Percentiles rank a stretch among this genome's conserved stretches.
phyloP scores from a whole-genome alignment of 2,113 vertebrate genomes.

The Silurus asotus region DNA sequence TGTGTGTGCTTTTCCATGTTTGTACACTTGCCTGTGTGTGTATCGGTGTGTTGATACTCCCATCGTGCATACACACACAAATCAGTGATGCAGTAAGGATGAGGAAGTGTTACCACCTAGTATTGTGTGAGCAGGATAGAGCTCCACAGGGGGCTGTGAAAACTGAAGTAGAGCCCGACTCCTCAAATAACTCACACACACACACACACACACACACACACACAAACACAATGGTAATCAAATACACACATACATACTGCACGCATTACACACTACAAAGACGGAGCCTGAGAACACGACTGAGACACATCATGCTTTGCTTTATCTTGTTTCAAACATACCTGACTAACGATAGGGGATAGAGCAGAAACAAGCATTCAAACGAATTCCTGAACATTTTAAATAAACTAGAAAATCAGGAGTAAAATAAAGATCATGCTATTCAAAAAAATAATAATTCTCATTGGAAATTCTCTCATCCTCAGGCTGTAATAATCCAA shows the following conservation, averaged over 20 bases:
- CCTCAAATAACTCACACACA: constrained; percentile 41
- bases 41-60: constrained; percentile 42
- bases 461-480: neutral
- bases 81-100: constrained; percentile 50
- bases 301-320: neutral
- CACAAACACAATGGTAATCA: constrained; percentile 16
- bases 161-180: constrained; percentile 37
- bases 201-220: constrained; percentile 49
- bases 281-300: neutral
- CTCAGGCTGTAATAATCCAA: neutral
- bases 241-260: constrained; percentile 32
- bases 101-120: constrained; percentile 56
- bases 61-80: constrained; percentile 38
- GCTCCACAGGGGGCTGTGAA: constrained; percentile 51
- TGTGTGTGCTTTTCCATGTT: constrained; percentile 23
- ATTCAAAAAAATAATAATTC: constrained; percentile 4
- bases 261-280: constrained; percentile 22
- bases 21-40: constrained; percentile 36
- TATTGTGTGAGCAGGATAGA: constrained; percentile 60
- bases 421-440: constrained; percentile 7
- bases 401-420: constrained; percentile 11
- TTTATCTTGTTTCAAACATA: constrained; percentile 16
- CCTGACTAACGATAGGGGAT: neutral
- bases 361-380: neutral
- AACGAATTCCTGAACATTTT: neutral